These are phyloP conservation scores for Margarornis squamiger DNA, from an alignment of 2,797 vertebrate species.

Conservation along the genomic window DNA sequence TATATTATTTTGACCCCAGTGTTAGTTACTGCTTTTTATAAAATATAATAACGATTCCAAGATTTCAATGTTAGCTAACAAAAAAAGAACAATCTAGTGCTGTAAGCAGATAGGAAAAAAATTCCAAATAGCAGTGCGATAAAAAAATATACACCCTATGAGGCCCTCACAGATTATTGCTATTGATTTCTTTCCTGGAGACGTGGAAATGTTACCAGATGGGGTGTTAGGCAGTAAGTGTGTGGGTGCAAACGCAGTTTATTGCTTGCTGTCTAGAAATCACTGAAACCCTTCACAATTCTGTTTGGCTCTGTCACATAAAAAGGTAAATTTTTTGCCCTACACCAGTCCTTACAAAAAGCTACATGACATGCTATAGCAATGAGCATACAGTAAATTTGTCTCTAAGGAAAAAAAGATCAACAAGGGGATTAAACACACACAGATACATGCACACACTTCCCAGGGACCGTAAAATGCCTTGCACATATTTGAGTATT, in stretches of 20 bases:
- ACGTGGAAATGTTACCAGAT: conserved; percentile 97
- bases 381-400: conserved; percentile 56
- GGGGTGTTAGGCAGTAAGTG: conserved; percentile 92
- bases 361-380: conserved; percentile 36
- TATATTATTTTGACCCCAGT: conserved; percentile 41
- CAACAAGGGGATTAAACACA: conserved; percentile 36
- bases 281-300: conserved; percentile 76
- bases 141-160: conserved; percentile 80
- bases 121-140: conserved; percentile 76
- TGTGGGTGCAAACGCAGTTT: conserved; percentile 82
- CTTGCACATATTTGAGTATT: conserved; percentile 20
- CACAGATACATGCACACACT: not conserved
- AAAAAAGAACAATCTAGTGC: conserved; percentile 69
- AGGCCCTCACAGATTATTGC: conserved; percentile 94
- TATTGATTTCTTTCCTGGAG: conserved; percentile 97
- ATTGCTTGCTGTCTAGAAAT: conserved; percentile 81
- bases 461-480: not conserved
- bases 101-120: conserved; percentile 75
- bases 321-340: conserved; percentile 74
- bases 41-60: conserved; percentile 49
- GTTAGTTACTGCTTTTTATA: conserved; percentile 45
- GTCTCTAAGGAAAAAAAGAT: conserved; percentile 66
- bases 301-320: conserved; percentile 67
- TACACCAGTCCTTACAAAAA: conserved; percentile 68
- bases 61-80: conserved; percentile 68